Conservation (phyloP, 1,140 invertebrate genomes). For the Eumaeus atala region DNA sequence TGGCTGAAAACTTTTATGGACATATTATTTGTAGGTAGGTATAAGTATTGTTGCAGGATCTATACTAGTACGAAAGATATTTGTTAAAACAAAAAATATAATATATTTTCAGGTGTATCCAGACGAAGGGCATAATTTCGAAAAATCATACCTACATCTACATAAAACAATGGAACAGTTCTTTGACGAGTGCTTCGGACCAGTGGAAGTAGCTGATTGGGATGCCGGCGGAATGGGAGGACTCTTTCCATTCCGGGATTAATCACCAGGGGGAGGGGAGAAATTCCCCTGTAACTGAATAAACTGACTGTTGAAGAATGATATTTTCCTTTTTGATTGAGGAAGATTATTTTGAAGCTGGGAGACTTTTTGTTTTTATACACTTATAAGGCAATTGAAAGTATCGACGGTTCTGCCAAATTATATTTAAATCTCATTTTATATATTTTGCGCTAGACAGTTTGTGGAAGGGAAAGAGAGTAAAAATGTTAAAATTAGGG, state of each 20-base stretch:
- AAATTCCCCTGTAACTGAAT: conserved; percentile 6
- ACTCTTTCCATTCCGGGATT: conserved; percentile 68
- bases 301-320: conserved; percentile 4
- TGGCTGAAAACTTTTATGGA: too few species aligned
- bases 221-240: conserved; percentile 70
- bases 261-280: conserved; percentile 19
- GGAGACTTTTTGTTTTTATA: too few species aligned
- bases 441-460: background rate
- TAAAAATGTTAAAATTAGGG: too few species aligned
- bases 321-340: background rate
- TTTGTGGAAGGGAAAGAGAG: background rate
- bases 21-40: too few species aligned
- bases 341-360: background rate
- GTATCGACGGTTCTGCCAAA: conserved; percentile 4
- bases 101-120: conserved; percentile 83
- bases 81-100: conserved; percentile 4
- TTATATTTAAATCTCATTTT: conserved; percentile 6
- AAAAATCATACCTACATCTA: conserved; percentile 81
- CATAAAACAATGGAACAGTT: conserved; percentile 90
- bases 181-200: conserved; percentile 87
- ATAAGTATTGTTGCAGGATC: background rate
- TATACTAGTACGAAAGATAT: background rate
- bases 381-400: background rate
- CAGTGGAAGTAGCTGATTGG: conserved; percentile 82
- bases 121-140: conserved; percentile 85